Base-by-base conservation (phyloP, 2,797 vertebrate species). In the Helicolenus hilgendorfi region DNA sequence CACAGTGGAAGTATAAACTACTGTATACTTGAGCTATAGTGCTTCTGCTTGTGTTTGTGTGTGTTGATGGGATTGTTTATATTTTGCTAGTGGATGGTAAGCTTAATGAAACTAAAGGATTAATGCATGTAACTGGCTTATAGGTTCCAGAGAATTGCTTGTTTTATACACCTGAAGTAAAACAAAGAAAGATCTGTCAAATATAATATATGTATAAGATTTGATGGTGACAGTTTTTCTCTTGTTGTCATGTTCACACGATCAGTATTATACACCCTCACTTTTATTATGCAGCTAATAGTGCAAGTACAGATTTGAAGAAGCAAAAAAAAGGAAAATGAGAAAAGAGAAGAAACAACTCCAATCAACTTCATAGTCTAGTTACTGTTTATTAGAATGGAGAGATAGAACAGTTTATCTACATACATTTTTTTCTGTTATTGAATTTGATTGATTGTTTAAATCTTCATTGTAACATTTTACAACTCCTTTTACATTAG, bases 1-100 rank as follows among this genome's bases (percentile, higher is more conserved):
- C 87, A 94, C 91, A 92, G 24, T 63, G 55, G 27, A 88, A 83
- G 82, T 93, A 81, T 92, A 70, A 86, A 88, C 33, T 72, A 80
- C 6, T 24, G 78, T 77, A 53, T 72, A 84, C 83, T 90, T 81
- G 65, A 85, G 38, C 59, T 45, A 18, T 20, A 5, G 24, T 77
- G 73, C 67, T 84, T 78, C 65, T 81, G 65, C 29, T 0, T 15
- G 38, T 41, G 38, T 41, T 41, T 24, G 59, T 55, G n/a, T 67
- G n/a, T 84, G 22, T 83, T 81, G 29, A 86, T 11, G 63, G 72
- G 31, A 79, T 73, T 89, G 78, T 87, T 77, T 74, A 22, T 80
- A 68, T 77, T 86, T 78, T 90, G 64, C 35, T 55, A 13, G 56
- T 79, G 59, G 65, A 77, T 89, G 72, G 53, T 80, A 11, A 77